Evolutionary conservation across 2,113 vertebrate species (phyloP).

Genomic region (Lamprotornis superbus): DNA sequence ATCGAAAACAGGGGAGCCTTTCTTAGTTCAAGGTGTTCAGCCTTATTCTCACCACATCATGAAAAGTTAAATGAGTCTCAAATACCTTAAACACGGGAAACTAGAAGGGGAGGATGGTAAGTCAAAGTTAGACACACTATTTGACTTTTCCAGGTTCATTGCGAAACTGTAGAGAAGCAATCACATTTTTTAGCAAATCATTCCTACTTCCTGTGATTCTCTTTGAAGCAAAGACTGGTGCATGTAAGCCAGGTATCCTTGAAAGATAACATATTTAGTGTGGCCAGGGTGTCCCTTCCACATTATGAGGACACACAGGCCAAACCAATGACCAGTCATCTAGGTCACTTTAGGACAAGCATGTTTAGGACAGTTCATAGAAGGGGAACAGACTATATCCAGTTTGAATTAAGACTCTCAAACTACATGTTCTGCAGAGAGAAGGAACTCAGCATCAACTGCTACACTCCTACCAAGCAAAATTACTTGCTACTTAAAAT

Average conservation of each 20-base stretch:
- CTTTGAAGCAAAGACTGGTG: background rate
- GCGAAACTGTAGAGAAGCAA: background rate
- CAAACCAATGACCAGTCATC: background rate
- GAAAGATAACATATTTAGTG: background rate
- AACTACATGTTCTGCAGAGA: slow-evolving; percentile 6
- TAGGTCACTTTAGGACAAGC: slow-evolving; percentile 26
- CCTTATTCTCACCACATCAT: background rate
- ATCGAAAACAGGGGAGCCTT: background rate
- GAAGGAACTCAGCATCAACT: slow-evolving; percentile 30
- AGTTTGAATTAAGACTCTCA: background rate
- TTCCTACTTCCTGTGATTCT: background rate
- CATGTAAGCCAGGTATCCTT: background rate
- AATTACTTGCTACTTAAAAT: slow-evolving; percentile 43
- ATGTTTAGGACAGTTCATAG: background rate
- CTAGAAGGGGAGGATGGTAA: background rate
- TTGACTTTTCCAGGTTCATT: background rate
- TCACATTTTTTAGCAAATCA: background rate
- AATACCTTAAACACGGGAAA: background rate
- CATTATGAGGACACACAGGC: background rate
- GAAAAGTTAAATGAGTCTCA: background rate
- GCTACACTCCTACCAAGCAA: slow-evolving; percentile 13
- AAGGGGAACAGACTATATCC: background rate
- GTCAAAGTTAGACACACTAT: background rate
- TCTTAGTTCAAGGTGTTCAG: background rate
- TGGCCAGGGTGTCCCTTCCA: background rate